Percentiles rank a stretch among this genome's conserved stretches.
These are phyloP conservation scores for Oscheius sp. DNA, from an alignment of 2,888 invertebrate species.

Conservation along the genomic window DNA sequence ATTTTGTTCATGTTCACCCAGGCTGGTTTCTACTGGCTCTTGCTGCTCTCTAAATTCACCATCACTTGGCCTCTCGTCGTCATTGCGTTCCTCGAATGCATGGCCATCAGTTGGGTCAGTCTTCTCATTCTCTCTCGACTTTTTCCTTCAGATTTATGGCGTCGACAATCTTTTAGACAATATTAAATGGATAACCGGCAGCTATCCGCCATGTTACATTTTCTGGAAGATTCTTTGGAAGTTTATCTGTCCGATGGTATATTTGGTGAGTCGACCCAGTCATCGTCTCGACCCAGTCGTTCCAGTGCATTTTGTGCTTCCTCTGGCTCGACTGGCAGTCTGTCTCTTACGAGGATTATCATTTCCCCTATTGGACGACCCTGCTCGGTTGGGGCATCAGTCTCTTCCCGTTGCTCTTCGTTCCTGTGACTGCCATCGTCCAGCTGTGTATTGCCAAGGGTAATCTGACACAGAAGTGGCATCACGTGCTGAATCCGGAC, in stretches of 20 bases:
- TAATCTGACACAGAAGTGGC: conserved; percentile 68
- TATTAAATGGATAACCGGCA: conserved; percentile 79
- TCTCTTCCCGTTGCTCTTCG: conserved; percentile 80
- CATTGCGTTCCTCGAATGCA: conserved; percentile 78
- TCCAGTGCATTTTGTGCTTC: conserved; percentile 83
- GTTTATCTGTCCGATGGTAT: conserved; percentile 80
- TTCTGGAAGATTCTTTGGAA: conserved; percentile 85
- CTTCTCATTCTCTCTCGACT: background rate
- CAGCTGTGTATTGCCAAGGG: conserved; percentile 74
- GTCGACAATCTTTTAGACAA: conserved; percentile 76
- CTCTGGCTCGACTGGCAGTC: conserved; percentile 81
- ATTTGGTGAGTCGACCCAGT: conserved; percentile 77
- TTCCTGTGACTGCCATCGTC: conserved; percentile 80
- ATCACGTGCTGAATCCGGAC: conserved; percentile 68
- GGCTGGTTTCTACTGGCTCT: conserved; percentile 76
- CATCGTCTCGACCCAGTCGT: conserved; percentile 22
- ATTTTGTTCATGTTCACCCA: conserved; percentile 37
- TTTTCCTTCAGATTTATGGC: conserved; percentile 64
- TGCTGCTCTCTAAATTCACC: conserved; percentile 76
- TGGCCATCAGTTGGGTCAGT: conserved; percentile 76
- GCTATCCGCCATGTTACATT: conserved; percentile 76
- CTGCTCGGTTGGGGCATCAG: conserved; percentile 81
- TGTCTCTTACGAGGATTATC: conserved; percentile 80
- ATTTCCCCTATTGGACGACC: conserved; percentile 78
- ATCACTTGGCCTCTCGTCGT: conserved; percentile 77